Percentiles rank a stretch among this genome's conserved stretches.
These are phyloP conservation scores for Abrostola triplasia DNA, from an alignment of 2,888 invertebrate species.

Conservation along the genomic window DNA sequence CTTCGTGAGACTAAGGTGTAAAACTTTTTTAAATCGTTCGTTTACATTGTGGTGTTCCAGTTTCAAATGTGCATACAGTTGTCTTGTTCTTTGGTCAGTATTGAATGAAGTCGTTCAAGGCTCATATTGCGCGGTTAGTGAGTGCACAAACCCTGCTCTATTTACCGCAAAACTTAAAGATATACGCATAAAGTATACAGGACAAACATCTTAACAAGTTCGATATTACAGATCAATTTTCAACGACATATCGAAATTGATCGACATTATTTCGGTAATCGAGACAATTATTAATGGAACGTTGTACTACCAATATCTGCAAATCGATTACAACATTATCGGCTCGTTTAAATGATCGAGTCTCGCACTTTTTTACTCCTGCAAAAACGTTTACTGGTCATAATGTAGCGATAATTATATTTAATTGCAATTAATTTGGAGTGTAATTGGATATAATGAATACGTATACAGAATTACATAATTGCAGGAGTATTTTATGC, in stretches of 20 bases:
- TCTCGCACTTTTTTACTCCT: not conserved
- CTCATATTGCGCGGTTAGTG: constrained; percentile 64
- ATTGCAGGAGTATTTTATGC: constrained; percentile 16
- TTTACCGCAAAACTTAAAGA: constrained; percentile 56
- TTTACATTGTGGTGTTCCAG: constrained; percentile 1
- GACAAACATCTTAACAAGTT: constrained; percentile 7
- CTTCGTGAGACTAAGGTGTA: not conserved
- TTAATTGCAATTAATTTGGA: constrained; percentile 31
- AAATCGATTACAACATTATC: not conserved
- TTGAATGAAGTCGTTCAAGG: constrained; percentile 67
- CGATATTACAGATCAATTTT: constrained; percentile 4
- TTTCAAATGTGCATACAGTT: constrained; percentile 14
- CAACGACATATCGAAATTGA: constrained; percentile 6
- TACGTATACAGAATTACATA: not conserved
- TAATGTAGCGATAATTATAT: constrained; percentile 25
- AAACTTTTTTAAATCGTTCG: constrained; percentile 2
- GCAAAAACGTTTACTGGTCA: constrained; percentile 2
- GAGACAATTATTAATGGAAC: constrained; percentile 15
- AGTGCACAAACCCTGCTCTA: constrained; percentile 60
- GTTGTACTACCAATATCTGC: not conserved
- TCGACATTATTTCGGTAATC: constrained; percentile 26
- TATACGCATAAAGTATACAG: constrained; percentile 21
- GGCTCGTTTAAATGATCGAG: no score
- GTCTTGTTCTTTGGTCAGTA: constrained; percentile 39
- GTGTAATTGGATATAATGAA: constrained; percentile 19